phyloP scores from a whole-genome alignment of 2,113 vertebrate species.

The Lophura nycthemera region DNA sequence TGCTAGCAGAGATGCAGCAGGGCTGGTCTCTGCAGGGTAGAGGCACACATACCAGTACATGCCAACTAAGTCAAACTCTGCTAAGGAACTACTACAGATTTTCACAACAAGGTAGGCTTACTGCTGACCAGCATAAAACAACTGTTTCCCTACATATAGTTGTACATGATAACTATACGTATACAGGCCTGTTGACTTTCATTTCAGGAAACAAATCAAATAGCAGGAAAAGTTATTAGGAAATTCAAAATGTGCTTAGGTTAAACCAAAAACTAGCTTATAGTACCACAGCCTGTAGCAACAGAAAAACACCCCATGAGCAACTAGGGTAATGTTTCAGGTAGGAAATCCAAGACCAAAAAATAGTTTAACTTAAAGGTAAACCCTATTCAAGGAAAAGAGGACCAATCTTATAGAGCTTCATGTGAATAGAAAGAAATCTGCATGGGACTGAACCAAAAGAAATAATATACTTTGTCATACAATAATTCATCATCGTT shows the following conservation, averaged over 20 bases:
- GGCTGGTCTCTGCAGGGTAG: not conserved
- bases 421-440: not conserved
- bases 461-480: not conserved
- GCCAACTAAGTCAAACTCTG: not conserved
- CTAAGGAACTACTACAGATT: not conserved
- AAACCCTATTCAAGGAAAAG: accelerated
- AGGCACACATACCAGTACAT: not conserved
- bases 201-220: not conserved
- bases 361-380: not conserved
- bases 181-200: not conserved
- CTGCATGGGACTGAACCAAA: not conserved
- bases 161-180: accelerated
- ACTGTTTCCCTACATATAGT: accelerated
- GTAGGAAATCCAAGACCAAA: not conserved
- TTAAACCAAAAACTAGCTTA: not conserved
- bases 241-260: not conserved
- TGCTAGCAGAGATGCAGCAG: not conserved
- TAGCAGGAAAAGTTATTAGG: not conserved
- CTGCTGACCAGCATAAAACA: not conserved
- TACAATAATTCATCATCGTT: not conserved
- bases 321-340: not conserved
- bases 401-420: not conserved
- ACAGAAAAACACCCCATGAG: not conserved
- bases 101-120: not conserved
- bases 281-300: not conserved